Conservation (phyloP, 2,113 vertebrate genomes). For the Elachura formosa region DNA sequence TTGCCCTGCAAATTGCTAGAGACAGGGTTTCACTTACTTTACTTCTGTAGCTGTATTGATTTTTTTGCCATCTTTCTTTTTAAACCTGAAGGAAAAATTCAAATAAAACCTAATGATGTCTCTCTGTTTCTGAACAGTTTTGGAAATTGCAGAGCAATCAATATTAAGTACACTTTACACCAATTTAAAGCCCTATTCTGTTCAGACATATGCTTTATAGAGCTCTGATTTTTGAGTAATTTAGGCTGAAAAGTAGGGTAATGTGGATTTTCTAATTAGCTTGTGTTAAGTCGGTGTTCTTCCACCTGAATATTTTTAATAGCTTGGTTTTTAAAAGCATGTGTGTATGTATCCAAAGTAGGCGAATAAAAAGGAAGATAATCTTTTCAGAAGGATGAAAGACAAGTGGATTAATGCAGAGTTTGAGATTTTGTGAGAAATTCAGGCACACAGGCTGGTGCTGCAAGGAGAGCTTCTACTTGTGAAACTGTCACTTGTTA, state of each 20-base stretch:
- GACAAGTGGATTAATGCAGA: neutral
- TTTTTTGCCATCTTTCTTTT: conserved; percentile 29
- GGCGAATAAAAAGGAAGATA: neutral
- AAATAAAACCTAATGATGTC: conserved; percentile 64
- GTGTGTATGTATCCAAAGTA: neutral
- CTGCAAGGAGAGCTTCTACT: conserved; percentile 4
- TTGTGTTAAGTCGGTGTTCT: conserved; percentile 46
- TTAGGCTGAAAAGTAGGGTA: conserved; percentile 61
- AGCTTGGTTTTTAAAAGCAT: conserved; percentile 33
- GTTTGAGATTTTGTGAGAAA: conserved; percentile 32
- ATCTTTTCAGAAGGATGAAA: conserved; percentile 48
- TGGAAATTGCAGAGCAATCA: conserved; percentile 68
- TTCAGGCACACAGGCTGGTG: neutral
- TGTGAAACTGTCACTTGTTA: conserved; percentile 49
- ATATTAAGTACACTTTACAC: conserved; percentile 69
- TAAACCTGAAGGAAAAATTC: conserved; percentile 54
- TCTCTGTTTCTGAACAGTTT: conserved; percentile 63
- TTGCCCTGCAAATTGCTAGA: conserved; percentile 40
- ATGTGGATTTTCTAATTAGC: conserved; percentile 61
- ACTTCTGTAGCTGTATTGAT: conserved; percentile 54
- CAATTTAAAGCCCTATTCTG: conserved; percentile 61
- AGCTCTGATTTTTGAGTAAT: conserved; percentile 55
- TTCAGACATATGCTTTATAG: conserved; percentile 7
- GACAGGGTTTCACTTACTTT: conserved; percentile 41
- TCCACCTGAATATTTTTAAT: conserved; percentile 56